Percentiles rank a stretch among this genome's conserved stretches.
These are phyloP conservation scores for Tadarida brasiliensis DNA, from an alignment of 2,797 vertebrate genomes.

Conservation along the genomic window DNA sequence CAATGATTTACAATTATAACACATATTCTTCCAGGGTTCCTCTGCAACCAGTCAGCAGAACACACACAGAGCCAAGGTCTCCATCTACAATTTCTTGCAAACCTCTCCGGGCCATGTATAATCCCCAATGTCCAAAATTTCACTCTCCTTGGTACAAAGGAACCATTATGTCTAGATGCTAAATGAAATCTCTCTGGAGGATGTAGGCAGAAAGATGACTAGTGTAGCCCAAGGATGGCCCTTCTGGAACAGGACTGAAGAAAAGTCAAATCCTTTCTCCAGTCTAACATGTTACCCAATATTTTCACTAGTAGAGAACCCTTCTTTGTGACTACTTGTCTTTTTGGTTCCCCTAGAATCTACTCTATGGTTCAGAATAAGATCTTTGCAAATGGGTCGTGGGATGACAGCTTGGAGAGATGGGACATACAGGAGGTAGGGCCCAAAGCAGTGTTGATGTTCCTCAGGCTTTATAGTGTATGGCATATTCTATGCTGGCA, in stretches of 20 bases:
- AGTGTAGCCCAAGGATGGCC: not conserved
- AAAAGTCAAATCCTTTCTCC: not conserved
- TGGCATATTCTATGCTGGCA: not conserved
- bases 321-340: not conserved
- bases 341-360: not conserved
- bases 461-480: not conserved
- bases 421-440: not conserved
- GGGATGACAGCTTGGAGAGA: not conserved
- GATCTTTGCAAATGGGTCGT: not conserved
- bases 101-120: not conserved
- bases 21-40: not conserved
- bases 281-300: rapidly evolving
- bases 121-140: not conserved
- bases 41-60: not conserved
- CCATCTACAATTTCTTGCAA: not conserved
- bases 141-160: not conserved
- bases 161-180: not conserved
- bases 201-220: not conserved
- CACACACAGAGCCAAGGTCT: not conserved
- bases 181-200: not conserved
- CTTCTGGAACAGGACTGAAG: not conserved
- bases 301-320: not conserved
- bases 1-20: not conserved
- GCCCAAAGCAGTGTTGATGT: not conserved
- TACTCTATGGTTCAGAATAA: not conserved